Evolutionary conservation across 2,797 vertebrate species (phyloP).

Genomic region (Acanthiza pusilla): DNA sequence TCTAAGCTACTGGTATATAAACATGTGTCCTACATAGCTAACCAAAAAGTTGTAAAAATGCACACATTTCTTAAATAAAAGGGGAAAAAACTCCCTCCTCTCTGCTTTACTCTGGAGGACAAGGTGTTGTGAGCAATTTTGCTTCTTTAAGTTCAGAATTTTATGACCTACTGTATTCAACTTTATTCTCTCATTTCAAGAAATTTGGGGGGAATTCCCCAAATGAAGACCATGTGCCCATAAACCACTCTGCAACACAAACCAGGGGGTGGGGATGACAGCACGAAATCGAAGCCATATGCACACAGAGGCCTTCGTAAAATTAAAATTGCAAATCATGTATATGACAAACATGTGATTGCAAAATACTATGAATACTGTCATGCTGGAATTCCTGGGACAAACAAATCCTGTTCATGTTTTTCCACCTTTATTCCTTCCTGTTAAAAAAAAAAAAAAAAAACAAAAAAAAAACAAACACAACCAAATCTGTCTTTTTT

Average conservation of each 20-base stretch:
- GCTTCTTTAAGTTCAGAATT: not conserved
- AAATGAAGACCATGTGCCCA: constrained; percentile 44
- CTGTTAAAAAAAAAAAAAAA: not conserved
- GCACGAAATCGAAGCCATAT: constrained; percentile 41
- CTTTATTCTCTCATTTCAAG: not conserved
- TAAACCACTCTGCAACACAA: not conserved
- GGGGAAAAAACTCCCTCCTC: not conserved
- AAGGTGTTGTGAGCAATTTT: not conserved
- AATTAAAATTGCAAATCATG: constrained; percentile 58
- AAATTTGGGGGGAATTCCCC: constrained; percentile 23
- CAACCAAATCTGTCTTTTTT: not conserved
- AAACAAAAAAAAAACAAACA: not conserved
- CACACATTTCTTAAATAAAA: not conserved
- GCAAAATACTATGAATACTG: not conserved
- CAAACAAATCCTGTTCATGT: not conserved
- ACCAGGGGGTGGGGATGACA: not conserved
- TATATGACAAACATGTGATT: constrained; percentile 19
- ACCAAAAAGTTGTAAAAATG: not conserved
- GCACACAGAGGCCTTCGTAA: not conserved
- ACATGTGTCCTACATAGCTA: not conserved
- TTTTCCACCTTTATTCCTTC: not conserved
- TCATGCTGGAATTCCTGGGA: not conserved
- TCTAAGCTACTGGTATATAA: not conserved
- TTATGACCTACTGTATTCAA: not conserved
- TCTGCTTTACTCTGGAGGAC: not conserved